Evolutionary conservation across 2,113 vertebrate genomes (phyloP).

Genomic region (Colius striatus): DNA sequence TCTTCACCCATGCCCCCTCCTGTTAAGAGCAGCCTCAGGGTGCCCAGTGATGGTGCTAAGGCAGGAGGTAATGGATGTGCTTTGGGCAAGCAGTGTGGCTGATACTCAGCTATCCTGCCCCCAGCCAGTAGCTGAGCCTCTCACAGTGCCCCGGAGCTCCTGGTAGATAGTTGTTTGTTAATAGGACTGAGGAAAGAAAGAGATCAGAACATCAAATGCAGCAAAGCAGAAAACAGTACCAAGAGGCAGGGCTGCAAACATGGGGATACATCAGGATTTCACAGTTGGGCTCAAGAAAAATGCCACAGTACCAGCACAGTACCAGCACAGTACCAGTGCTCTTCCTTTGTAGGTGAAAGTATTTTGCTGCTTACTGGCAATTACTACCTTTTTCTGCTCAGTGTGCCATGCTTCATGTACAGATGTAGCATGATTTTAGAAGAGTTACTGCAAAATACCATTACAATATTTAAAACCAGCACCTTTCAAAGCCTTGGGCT

Average conservation of each 20-base stretch:
- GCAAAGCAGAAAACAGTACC: neutral
- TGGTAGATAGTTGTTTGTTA: neutral
- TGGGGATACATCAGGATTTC: neutral
- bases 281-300: accelerated
- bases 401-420: neutral
- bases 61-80: neutral
- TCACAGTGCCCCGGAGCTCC: neutral
- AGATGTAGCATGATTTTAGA: neutral
- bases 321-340: neutral
- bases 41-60: neutral
- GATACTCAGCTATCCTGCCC: neutral
- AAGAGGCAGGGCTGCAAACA: neutral
- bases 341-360: neutral
- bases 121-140: neutral
- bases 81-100: neutral
- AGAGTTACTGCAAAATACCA: neutral
- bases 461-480: neutral
- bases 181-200: neutral
- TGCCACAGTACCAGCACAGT: accelerated
- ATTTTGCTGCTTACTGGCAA: neutral
- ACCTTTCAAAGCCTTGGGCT: neutral
- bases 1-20: neutral
- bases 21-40: neutral
- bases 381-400: neutral
- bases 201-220: neutral